Evolutionary conservation across 23 tunicate genomes (phyloP).

Genomic region (Pegea sp.): DNA sequence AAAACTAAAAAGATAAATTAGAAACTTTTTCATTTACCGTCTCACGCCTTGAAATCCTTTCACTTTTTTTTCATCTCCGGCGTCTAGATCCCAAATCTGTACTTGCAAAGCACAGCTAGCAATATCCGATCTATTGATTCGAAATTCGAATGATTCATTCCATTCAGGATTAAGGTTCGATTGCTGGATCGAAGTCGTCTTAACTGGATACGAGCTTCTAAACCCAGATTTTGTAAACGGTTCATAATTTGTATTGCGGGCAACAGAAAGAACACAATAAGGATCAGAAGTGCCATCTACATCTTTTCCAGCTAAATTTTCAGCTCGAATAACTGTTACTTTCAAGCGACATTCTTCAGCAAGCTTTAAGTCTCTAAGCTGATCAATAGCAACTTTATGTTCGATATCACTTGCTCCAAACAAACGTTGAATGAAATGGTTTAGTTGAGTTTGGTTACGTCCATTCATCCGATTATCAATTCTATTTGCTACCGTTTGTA

Average conservation of each 20-base stretch:
- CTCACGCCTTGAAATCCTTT: constrained; percentile 68
- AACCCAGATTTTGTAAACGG: neutral
- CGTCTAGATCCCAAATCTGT: constrained; percentile 82
- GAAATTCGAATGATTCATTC: constrained; percentile 54
- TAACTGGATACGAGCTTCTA: constrained; percentile 3
- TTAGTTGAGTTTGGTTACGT: too few relatives aligned
- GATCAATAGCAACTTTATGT: too few relatives aligned
- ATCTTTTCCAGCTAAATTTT: constrained; percentile 72
- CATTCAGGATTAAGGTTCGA: constrained; percentile 57
- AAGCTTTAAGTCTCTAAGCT: too few relatives aligned
- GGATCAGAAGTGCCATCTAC: constrained; percentile 80
- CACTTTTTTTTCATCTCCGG: constrained; percentile 31
- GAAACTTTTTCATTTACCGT: too few relatives aligned
- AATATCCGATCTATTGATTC: constrained; percentile 18
- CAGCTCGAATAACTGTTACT: constrained; percentile 35
- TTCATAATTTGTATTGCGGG: neutral
- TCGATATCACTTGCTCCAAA: too few relatives aligned
- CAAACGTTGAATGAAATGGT: too few relatives aligned
- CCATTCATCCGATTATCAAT: too few relatives aligned
- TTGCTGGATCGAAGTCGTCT: constrained; percentile 8
- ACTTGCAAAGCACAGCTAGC: constrained; percentile 24
- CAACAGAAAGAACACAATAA: constrained; percentile 50
- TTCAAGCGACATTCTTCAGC: constrained; percentile 37
- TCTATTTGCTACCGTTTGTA: too few relatives aligned
- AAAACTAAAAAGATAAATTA: too few relatives aligned